Evolutionary conservation across 2,113 vertebrate genomes (phyloP).

Genomic region (Indri indri): DNA sequence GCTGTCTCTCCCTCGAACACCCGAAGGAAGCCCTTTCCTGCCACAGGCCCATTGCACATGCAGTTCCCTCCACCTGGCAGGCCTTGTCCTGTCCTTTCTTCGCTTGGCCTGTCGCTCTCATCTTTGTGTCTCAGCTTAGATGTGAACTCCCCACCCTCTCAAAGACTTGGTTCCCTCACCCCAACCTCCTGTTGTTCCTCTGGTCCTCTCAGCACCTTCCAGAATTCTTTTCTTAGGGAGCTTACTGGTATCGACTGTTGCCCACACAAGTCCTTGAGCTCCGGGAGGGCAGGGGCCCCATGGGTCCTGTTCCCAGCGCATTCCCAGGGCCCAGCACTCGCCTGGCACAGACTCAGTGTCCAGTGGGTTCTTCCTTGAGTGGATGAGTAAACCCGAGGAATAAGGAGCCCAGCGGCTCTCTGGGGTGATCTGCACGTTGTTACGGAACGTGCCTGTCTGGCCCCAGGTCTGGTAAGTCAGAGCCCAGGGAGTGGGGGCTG

Average conservation of each 20-base stretch:
- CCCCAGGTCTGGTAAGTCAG: not conserved
- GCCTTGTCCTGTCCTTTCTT: not conserved
- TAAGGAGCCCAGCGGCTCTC: not conserved
- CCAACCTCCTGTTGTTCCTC: not conserved
- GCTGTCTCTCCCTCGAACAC: not conserved
- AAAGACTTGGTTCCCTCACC: not conserved
- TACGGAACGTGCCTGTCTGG: not conserved
- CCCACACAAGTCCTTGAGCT: not conserved
- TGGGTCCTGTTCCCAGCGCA: not conserved
- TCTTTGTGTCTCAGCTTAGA: not conserved
- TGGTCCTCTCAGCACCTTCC: not conserved
- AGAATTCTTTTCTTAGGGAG: not conserved
- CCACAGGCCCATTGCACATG: not conserved
- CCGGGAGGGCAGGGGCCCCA: not conserved
- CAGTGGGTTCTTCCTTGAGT: not conserved
- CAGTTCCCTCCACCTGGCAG: not conserved
- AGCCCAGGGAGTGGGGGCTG: accelerated
- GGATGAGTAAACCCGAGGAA: not conserved
- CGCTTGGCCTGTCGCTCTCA: not conserved
- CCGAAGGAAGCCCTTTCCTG: not conserved
- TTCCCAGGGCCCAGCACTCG: not conserved
- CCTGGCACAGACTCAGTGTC: not conserved
- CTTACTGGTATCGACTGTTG: not conserved
- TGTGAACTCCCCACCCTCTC: not conserved
- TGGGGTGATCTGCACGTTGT: accelerated